Percentiles rank a stretch among this genome's conserved stretches.
Conservation (phyloP, 2,888 invertebrate species). For the Dolomedes plantarius region DNA sequence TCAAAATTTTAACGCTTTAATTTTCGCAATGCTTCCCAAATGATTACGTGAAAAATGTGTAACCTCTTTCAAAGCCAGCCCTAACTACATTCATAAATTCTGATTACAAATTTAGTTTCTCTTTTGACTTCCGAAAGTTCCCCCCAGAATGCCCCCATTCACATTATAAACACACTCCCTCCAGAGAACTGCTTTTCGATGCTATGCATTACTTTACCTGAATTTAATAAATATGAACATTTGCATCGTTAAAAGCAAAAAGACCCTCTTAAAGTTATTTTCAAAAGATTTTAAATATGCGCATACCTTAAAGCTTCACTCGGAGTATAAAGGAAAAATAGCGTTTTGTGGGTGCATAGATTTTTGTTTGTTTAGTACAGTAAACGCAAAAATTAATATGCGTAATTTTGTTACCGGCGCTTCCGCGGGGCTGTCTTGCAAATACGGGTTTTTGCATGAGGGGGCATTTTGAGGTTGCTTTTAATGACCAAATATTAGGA, state of each 20-base stretch:
- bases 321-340: background rate
- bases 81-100: background rate
- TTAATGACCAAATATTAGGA: too few relatives aligned
- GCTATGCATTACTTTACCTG: background rate
- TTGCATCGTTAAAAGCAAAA: constrained; percentile 44
- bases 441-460: too few relatives aligned
- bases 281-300: constrained; percentile 64
- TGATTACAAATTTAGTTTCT: background rate
- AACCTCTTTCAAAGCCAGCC: too few relatives aligned
- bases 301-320: constrained; percentile 34
- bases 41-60: too few relatives aligned
- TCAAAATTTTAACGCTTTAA: too few relatives aligned
- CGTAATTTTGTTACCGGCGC: constrained; percentile 32
- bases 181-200: background rate
- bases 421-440: background rate
- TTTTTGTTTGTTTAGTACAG: constrained; percentile 50
- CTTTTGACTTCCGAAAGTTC: background rate
- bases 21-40: too few relatives aligned
- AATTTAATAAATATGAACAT: constrained; percentile 58
- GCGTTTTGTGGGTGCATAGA: constrained; percentile 17
- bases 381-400: constrained; percentile 52
- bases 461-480: too few relatives aligned
- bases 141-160: too few relatives aligned
- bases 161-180: background rate
- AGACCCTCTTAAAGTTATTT: constrained; percentile 42